These are phyloP conservation scores for Xenopus tropicalis DNA, from an alignment of 2,113 vertebrate species.

Conservation along the genomic window DNA sequence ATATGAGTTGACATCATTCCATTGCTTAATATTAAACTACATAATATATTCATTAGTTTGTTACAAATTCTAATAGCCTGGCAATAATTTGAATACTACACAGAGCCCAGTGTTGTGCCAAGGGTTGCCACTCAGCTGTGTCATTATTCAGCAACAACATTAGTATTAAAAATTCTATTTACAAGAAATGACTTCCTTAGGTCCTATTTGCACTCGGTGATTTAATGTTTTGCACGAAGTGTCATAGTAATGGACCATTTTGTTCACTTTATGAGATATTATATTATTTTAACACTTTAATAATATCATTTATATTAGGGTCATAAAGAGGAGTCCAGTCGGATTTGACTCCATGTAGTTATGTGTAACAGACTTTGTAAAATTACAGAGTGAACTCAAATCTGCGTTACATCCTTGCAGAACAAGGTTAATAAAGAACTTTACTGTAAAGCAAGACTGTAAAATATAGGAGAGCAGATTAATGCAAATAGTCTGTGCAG, in stretches of 20 bases:
- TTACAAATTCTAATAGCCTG: too few species aligned
- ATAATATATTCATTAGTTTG: neutral
- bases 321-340: neutral
- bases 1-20: neutral
- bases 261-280: constrained; percentile 12
- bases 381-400: neutral
- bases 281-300: neutral
- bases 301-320: constrained; percentile 4
- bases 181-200: neutral
- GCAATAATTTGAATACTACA: too few species aligned
- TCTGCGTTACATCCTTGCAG: neutral
- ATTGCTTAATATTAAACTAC: neutral
- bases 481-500: too few species aligned
- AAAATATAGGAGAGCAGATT: too few species aligned
- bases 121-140: neutral
- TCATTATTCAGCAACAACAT: neutral
- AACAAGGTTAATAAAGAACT: neutral
- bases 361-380: neutral
- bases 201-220: neutral
- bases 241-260: neutral
- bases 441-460: neutral
- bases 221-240: neutral
- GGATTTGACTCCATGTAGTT: neutral
- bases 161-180: neutral
- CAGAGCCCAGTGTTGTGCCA: neutral